Evolutionary conservation across 2,113 vertebrate species (phyloP).

Genomic region (Rhinichthys klamathensis): DNA sequence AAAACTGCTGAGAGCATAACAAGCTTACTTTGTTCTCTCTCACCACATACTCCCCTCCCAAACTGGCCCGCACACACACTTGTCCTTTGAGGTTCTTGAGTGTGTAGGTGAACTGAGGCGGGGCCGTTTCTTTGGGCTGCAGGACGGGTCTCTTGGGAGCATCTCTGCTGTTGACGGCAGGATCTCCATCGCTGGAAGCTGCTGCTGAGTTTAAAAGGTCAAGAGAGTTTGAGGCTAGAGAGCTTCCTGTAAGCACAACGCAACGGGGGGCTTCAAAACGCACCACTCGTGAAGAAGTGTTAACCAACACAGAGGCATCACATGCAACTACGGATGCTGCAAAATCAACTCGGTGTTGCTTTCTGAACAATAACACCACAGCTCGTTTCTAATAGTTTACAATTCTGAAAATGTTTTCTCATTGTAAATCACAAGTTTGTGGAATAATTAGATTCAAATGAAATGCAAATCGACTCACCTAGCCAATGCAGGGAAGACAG

Average conservation of each 20-base stretch:
- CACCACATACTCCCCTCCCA: conserved; percentile 79
- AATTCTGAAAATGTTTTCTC: neutral
- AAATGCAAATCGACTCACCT: conserved; percentile 44
- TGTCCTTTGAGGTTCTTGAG: conserved; percentile 62
- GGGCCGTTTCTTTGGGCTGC: conserved; percentile 57
- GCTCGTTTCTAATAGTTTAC: neutral
- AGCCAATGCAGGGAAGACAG: conserved; percentile 28
- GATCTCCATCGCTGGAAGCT: neutral
- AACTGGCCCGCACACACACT: conserved; percentile 76
- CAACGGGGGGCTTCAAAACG: neutral
- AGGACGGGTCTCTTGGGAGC: conserved; percentile 43
- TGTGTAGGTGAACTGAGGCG: conserved; percentile 71
- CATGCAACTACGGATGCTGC: neutral
- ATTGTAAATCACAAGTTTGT: neutral
- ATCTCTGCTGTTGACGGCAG: neutral
- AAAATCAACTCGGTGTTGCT: neutral
- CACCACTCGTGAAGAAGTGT: neutral
- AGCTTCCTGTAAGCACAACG: conserved; percentile 46
- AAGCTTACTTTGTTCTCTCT: conserved; percentile 63
- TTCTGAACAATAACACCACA: neutral
- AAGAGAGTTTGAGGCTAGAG: neutral
- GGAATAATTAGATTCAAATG: neutral
- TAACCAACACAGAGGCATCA: neutral
- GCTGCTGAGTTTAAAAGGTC: neutral
- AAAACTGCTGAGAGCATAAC: conserved; percentile 49